phyloP scores from a whole-genome alignment of 2,797 vertebrate genomes.

The Karalla daura region DNA sequence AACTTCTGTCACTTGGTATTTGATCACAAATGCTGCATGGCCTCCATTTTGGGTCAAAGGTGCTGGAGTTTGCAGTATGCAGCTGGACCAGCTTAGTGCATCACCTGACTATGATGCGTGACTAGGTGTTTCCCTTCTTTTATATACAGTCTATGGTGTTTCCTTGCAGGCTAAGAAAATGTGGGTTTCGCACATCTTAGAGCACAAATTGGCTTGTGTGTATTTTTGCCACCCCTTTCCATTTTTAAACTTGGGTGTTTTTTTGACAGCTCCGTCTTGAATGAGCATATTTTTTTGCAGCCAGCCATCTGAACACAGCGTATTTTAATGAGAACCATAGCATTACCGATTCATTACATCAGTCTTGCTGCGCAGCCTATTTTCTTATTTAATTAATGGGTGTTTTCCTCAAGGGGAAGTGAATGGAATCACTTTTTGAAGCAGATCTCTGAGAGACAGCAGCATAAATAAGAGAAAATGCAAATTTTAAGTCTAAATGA shows the following conservation, averaged over 20 bases:
- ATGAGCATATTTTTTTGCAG: conserved; percentile 35
- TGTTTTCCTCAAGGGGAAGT: conserved; percentile 54
- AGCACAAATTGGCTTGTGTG: conserved; percentile 15
- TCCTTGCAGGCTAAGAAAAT: conserved; percentile 19
- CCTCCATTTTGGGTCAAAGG: conserved; percentile 22
- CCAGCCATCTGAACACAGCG: conserved; percentile 18
- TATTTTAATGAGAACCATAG: conserved; percentile 57
- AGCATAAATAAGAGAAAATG: conserved; percentile 70
- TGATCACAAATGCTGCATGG: conserved; percentile 4
- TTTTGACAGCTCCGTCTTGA: conserved; percentile 26
- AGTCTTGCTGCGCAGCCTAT: conserved; percentile 49
- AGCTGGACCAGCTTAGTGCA: conserved; percentile 25
- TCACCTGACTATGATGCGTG: conserved; percentile 29
- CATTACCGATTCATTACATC: conserved; percentile 69
- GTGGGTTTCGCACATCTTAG: conserved; percentile 3
- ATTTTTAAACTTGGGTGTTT: conserved; percentile 27
- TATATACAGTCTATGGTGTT: conserved; percentile 13
- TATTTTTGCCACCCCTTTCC: conserved; percentile 20
- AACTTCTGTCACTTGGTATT: conserved; percentile 24
- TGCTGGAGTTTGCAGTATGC: conserved; percentile 42
- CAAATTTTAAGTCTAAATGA: conserved; percentile 73
- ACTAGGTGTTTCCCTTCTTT: conserved; percentile 32
- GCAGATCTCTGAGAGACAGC: conserved; percentile 59
- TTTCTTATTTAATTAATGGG: conserved; percentile 72
- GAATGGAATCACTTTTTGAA: conserved; percentile 61